Conservation (phyloP, 2,888 invertebrate genomes). For the Diplazon laetatorius region DNA sequence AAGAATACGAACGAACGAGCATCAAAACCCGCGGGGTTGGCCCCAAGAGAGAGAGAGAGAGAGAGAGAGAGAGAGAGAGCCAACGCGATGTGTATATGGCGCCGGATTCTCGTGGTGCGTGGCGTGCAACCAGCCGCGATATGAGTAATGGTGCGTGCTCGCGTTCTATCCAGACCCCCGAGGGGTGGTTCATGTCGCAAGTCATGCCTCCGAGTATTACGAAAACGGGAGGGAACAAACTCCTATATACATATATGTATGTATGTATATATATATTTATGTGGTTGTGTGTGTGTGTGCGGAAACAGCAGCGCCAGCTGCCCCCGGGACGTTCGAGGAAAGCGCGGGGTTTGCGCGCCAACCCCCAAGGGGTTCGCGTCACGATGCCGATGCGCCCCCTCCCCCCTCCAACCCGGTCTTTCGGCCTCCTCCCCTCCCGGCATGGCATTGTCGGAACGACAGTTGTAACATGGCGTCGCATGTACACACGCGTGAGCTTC, state of each 20-base stretch:
- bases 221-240: slow-evolving; percentile 66
- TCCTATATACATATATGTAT: slow-evolving; percentile 43
- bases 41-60: slow-evolving; percentile 22
- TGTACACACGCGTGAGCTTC: slow-evolving; percentile 78
- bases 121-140: slow-evolving; percentile 80
- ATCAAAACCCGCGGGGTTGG: slow-evolving; percentile 35
- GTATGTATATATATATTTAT: slow-evolving; percentile 70
- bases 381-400: slow-evolving; percentile 66
- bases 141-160: slow-evolving; percentile 83
- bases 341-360: slow-evolving; percentile 58
- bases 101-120: slow-evolving; percentile 67
- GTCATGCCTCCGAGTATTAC: slow-evolving; percentile 80
- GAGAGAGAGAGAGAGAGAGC: no score
- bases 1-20: slow-evolving; percentile 39
- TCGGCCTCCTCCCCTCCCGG: no score
- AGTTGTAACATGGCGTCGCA: slow-evolving; percentile 79
- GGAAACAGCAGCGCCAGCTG: slow-evolving; percentile 63
- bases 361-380: slow-evolving; percentile 72
- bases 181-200: slow-evolving; percentile 77
- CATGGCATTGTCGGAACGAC: slow-evolving; percentile 44
- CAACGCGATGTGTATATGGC: slow-evolving; percentile 40
- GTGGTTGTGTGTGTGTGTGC: slow-evolving; percentile 69
- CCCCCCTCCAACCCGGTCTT: no score
- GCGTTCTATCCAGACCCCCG: slow-evolving; percentile 71
- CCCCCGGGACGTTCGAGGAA: slow-evolving; percentile 59